Base-by-base conservation (phyloP, 2,888 invertebrate species). In the Tanypteryx hageni region DNA sequence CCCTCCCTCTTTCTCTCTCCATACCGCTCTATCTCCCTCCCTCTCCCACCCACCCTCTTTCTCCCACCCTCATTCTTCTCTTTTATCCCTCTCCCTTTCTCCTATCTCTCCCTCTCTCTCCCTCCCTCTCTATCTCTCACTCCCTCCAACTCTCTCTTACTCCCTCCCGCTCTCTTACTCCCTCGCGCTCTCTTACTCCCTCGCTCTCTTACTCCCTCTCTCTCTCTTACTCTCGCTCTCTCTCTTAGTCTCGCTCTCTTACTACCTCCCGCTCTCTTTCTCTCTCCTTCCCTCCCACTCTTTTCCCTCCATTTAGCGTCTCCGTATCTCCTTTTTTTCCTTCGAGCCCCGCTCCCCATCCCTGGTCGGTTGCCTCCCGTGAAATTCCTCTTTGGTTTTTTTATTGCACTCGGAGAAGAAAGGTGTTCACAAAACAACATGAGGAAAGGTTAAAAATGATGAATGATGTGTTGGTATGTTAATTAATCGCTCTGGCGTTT, bases 391-490 rank as follows among this genome's bases (percentile, higher is more conserved):
- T n/a, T 86, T 59, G 61, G 9, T 11, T 14, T 31, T 89, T 89
- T 31, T 3, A 27, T 44, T 18, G 11, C 64, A 2, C 61, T 10
- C 16, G 27, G 31, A 31, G 58, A n/a, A 61, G 64, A 86, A 31
- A 27, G 22, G 11, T 86, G 61, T 61, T 27, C 61, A 27, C 61
- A 61, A 61, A 31, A 44, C 56, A 61, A 31, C 64, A 16, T 14
- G 64, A 14, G n/a, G 61, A 76, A 76, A 76, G 61, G 61, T 64
- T 14, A 64, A 89, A 18, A 64, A 64, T 89, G 89, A 89, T 89
- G 89, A 89, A 86, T 86, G 31, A 56, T 83, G 83, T 56, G 83
- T 56, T 22, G 86, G 59, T 86, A 86, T 86, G 86, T 86, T 86
- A 86, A 86, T 86, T 59, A 59, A 27, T 13, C 31, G 16, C 61